Evolutionary conservation across 2,888 invertebrate species (phyloP).

Genomic region (Drosophila monieri): DNA sequence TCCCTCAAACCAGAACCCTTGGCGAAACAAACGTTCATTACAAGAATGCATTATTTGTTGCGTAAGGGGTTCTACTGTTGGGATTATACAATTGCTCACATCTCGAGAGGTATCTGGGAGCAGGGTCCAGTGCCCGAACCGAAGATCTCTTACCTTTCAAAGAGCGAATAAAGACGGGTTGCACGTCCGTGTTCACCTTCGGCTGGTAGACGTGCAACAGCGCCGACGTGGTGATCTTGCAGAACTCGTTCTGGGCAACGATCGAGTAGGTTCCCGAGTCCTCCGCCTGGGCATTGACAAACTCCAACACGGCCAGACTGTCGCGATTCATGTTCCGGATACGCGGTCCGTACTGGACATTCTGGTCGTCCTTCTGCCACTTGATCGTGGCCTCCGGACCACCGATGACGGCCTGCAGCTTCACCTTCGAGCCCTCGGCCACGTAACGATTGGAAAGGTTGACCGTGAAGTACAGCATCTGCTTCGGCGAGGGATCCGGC

Average conservation of each 20-base stretch:
- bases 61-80: constrained; percentile 1
- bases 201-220: constrained; percentile 88
- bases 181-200: constrained; percentile 86
- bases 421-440: constrained; percentile 89
- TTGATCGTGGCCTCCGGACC: constrained; percentile 89
- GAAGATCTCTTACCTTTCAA: constrained; percentile 87
- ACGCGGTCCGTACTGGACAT: constrained; percentile 81
- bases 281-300: constrained; percentile 87
- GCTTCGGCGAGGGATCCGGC: constrained; percentile 84
- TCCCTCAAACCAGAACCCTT: not conserved
- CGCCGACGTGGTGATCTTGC: constrained; percentile 89
- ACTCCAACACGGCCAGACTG: constrained; percentile 90
- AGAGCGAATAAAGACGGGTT: constrained; percentile 90
- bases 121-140: not conserved
- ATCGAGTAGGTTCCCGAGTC: constrained; percentile 93
- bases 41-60: not conserved
- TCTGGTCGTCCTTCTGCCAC: constrained; percentile 90
- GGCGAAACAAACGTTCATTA: not conserved
- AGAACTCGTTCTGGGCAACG: constrained; percentile 89
- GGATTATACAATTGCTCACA: constrained; percentile 55
- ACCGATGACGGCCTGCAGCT: constrained; percentile 91
- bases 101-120: not conserved
- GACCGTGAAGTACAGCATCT: constrained; percentile 82
- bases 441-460: constrained; percentile 83
- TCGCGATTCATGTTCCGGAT: constrained; percentile 84